phyloP scores from a whole-genome alignment of 2,797 vertebrate species.

The Siniperca scherzeri region DNA sequence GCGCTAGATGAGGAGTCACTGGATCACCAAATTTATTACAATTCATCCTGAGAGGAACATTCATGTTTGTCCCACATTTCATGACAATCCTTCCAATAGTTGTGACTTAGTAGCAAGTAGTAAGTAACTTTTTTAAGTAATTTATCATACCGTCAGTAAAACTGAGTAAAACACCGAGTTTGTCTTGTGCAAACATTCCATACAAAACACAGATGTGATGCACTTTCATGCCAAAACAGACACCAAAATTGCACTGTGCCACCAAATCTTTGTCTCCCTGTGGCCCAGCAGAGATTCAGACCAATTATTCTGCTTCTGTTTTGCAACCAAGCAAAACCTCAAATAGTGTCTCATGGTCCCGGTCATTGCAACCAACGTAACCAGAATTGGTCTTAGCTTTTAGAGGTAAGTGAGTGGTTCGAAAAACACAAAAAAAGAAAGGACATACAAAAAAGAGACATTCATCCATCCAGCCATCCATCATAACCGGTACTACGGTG shows the following conservation, averaged over 20 bases:
- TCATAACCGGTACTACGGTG: constrained; percentile 84
- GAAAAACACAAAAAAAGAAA: constrained; percentile 66
- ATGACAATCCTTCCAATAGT: no score
- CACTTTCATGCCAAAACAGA: not conserved
- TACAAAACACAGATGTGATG: not conserved
- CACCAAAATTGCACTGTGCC: not conserved
- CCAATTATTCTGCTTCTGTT: constrained; percentile 3
- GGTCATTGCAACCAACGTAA: constrained; percentile 60
- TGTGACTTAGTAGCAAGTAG: no score
- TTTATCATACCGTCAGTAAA: rapidly evolving
- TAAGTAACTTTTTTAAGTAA: not conserved
- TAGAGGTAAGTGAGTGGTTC: constrained; percentile 71
- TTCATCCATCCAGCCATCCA: constrained; percentile 83
- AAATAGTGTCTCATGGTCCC: constrained; percentile 44
- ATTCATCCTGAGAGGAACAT: no score
- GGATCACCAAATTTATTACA: no score
- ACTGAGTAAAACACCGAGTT: not conserved
- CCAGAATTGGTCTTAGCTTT: constrained; percentile 67
- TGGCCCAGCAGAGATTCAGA: constrained; percentile 4
- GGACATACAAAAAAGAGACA: constrained; percentile 75
- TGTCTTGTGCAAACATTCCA: not conserved
- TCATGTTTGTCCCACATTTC: no score
- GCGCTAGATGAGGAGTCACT: no score
- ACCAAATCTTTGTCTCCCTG: not conserved
- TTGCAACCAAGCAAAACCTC: constrained; percentile 13